Conservation (phyloP, 2,888 invertebrate species). For the Thelaira solivaga region DNA sequence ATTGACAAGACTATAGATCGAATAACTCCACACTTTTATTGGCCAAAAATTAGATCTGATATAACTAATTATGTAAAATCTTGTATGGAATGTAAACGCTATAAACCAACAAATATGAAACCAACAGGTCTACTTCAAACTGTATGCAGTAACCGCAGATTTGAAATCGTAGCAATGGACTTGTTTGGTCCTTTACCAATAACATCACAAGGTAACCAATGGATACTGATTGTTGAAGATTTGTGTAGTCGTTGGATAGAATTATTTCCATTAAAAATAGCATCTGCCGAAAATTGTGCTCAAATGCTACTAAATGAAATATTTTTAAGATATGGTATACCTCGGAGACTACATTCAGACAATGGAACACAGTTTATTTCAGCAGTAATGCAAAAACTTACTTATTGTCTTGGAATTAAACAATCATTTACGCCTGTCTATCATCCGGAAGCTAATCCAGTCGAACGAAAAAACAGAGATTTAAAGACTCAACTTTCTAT, state of each 20-base stretch:
- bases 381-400: conserved; percentile 71
- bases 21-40: too few relatives aligned
- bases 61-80: too few relatives aligned
- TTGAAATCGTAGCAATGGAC: conserved; percentile 20
- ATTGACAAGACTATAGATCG: too few relatives aligned
- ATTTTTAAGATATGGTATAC: conserved; percentile 16
- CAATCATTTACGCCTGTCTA: too few relatives aligned
- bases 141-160: conserved; percentile 15
- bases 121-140: conserved; percentile 29
- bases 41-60: too few relatives aligned
- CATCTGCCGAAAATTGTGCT: conserved; percentile 31
- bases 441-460: too few relatives aligned
- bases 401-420: too few relatives aligned
- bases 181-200: conserved; percentile 19
- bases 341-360: background rate
- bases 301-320: conserved; percentile 18
- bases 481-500: too few relatives aligned
- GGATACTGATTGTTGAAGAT: conserved; percentile 64
- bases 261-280: too few relatives aligned
- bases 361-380: conserved; percentile 25
- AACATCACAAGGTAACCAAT: conserved; percentile 13
- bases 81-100: too few relatives aligned
- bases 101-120: conserved; percentile 36
- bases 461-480: too few relatives aligned
- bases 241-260: conserved; percentile 55